A percentile compares a stretch with the other conserved stretches of the same genome.
These are phyloP conservation scores for Torymus auratus DNA, from an alignment of 2,888 invertebrate genomes.

Conservation along the genomic window DNA sequence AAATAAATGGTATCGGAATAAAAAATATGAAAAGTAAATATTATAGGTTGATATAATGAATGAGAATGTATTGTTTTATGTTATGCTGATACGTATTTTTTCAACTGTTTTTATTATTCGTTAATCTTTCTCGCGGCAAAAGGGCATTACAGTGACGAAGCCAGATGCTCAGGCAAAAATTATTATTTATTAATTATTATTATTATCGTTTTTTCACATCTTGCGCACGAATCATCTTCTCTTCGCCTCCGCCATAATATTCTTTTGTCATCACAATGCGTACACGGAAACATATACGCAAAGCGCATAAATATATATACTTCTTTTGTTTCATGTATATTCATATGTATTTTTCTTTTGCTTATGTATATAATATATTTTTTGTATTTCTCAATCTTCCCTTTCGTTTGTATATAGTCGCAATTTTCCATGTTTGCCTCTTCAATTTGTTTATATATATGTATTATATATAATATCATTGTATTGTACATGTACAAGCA, in stretches of 20 bases:
- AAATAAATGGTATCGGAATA: background rate
- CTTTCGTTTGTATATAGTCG: constrained; percentile 11
- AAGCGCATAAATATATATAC: constrained; percentile 35
- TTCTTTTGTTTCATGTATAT: constrained; percentile 18
- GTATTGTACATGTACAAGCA: constrained; percentile 49
- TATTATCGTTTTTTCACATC: constrained; percentile 28
- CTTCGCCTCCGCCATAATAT: constrained; percentile 7
- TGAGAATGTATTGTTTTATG: constrained; percentile 8
- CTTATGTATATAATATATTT: constrained; percentile 43
- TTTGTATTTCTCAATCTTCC: constrained; percentile 15
- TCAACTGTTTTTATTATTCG: constrained; percentile 33
- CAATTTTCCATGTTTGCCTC: background rate
- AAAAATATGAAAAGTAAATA: background rate
- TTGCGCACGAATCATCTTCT: constrained; percentile 4
- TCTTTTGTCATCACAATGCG: constrained; percentile 15
- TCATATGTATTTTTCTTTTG: constrained; percentile 19
- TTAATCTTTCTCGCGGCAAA: constrained; percentile 49
- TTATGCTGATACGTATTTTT: constrained; percentile 13
- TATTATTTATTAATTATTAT: constrained; percentile 37
- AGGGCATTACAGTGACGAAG: constrained; percentile 41
- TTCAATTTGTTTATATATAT: constrained; percentile 22
- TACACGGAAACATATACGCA: constrained; percentile 23
- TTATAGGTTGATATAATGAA: background rate
- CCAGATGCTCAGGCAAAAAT: constrained; percentile 22
- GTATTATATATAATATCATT: constrained; percentile 22